Evolutionary conservation across 1,140 invertebrate genomes (phyloP).

Genomic region (Leptoteleia sp.): DNA sequence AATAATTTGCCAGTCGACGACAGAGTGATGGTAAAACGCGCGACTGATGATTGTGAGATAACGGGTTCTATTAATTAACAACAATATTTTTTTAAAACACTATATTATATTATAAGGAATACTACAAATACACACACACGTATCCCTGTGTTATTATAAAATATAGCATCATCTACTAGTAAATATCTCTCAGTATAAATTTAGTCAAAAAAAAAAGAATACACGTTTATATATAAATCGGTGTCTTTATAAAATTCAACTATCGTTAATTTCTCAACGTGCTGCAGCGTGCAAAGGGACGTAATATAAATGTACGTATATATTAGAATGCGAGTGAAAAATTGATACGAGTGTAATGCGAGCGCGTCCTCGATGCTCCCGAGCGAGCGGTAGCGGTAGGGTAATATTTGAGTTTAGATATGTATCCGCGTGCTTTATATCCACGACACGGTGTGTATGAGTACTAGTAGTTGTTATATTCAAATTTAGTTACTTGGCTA

Average conservation of each 20-base stretch:
- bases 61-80: too few species aligned
- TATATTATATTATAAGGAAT: too few species aligned
- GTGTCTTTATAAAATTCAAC: conserved; percentile 12
- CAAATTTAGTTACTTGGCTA: conserved; percentile 78
- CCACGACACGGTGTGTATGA: conserved; percentile 68
- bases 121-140: too few species aligned
- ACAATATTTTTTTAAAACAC: too few species aligned
- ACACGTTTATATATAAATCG: conserved; percentile 10
- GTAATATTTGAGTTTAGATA: conserved; percentile 70
- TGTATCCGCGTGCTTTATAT: conserved; percentile 76
- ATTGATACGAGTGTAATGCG: conserved; percentile 53
- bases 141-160: too few species aligned
- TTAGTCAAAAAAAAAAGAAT: too few species aligned
- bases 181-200: too few species aligned
- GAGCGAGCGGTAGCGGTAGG: conserved; percentile 49
- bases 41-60: too few species aligned
- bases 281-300: conserved; percentile 14
- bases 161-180: too few species aligned
- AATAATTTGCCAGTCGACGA: too few species aligned
- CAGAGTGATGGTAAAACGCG: too few species aligned
- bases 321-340: conserved; percentile 57
- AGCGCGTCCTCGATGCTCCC: conserved; percentile 50
- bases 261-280: conserved; percentile 27
- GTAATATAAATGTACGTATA: conserved; percentile 45
- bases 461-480: conserved; percentile 77